Base-by-base conservation (phyloP, 2,888 invertebrate species). In the Agrotis segetum region DNA sequence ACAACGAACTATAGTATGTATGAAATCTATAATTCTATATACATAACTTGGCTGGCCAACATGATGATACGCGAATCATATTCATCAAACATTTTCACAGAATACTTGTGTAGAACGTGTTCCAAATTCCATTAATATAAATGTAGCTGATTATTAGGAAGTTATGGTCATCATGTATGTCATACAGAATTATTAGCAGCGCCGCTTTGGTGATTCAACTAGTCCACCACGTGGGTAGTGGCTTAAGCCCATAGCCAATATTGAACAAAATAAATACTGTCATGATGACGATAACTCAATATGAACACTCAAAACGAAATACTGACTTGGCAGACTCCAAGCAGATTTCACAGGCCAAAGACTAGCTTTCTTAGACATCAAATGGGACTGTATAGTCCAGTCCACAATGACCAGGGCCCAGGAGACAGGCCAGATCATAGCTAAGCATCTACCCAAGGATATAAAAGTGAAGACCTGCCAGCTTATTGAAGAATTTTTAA, bases 391-490 rank as follows among this genome's bases (percentile, higher is more conserved):
- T 34, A 94, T 99, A 29, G 96, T 99, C 2, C 97, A 97, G 79
- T 99, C 99, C 0, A 99, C 99, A 0, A 99, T 99, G 99, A 97
- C 98, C 0, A 96, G 99, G 79, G 99, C 99, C 0, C 98, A 98
- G 83, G 99, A 99, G 93, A 99, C 99, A 0, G 98, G 98, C 0
- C 95, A 97, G 16, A 97, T 99, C 47, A 99, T 99, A 79, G 96
- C 97, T 44, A 96, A 97, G 85, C 96, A 97, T 86, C 95, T 99
- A 59, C 96, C 96, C 94, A 92, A 94, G 61, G 91, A 97, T 61
- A 89, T 96, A 5, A 90, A 92, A 19, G 96, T 97, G 0, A 96
- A 96, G 69, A 96, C 97, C 83, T 98, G 98, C 89, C 97, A 97
- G 85, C 94, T 98, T 84, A 93, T 99, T 24, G 97, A 98, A 71